Conservation (phyloP, 2,888 invertebrate species). For the Phengaris alcon region DNA sequence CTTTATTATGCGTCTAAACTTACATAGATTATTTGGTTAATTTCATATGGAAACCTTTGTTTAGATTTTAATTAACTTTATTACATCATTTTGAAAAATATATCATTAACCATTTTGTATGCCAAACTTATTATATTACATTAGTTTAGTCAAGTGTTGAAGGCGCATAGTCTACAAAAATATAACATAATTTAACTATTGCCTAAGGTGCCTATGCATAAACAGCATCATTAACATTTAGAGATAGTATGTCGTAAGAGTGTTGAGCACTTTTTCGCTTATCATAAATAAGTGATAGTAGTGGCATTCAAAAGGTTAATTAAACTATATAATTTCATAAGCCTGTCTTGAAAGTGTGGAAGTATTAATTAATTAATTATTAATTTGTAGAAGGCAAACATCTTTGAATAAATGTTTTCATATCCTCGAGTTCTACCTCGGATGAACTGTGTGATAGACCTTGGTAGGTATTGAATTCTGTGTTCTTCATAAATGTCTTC, state of each 20-base stretch:
- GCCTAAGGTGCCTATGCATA: neutral
- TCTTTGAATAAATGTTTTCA: conserved; percentile 78
- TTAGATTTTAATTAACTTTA: conserved; percentile 13
- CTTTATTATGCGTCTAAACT: conserved; percentile 40
- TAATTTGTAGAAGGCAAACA: conserved; percentile 58
- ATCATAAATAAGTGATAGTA: conserved; percentile 3
- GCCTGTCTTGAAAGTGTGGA: neutral
- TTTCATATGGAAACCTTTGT: conserved; percentile 27
- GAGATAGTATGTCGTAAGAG: neutral
- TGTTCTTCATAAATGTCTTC: conserved; percentile 88
- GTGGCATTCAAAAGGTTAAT: conserved; percentile 29
- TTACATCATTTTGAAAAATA: conserved; percentile 21
- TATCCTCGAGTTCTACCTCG: conserved; percentile 89
- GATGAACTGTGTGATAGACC: conserved; percentile 93
- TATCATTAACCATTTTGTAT: conserved; percentile 17
- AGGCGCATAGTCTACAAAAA: neutral
- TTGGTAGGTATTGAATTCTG: conserved; percentile 91
- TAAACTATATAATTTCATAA: conserved; percentile 21
- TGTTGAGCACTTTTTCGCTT: neutral
- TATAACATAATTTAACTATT: conserved; percentile 2
- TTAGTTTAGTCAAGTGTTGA: neutral
- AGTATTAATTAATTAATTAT: conserved; percentile 33
- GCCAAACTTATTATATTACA: neutral
- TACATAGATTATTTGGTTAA: conserved; percentile 39
- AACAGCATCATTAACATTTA: neutral